Evolutionary conservation across 2,888 invertebrate species (phyloP), one percentile per base, ranked within the genome.

Genomic region (Cerastis rubricosa): DNA sequence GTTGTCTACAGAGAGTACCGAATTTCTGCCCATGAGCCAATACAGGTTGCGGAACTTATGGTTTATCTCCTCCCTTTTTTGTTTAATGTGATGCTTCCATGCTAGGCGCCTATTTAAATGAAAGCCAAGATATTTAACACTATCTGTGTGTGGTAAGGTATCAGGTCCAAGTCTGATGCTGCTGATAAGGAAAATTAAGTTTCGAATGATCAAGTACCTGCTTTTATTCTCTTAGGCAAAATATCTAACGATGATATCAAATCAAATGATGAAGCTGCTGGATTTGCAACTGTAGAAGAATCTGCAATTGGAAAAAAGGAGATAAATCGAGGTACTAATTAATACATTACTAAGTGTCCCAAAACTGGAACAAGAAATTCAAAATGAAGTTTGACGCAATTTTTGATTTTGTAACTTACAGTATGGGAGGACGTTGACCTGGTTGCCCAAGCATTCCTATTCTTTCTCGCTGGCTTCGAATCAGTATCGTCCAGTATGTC

Each of bases 261-360:
- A 1, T 25, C 71, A 0, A 88, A 88, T 43, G 92, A 92, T 14
- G 85, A 85, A 9, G 93, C 92, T 76, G 92, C 93, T 57, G 95
- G 96, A 0, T 95, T 94, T 75, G 94, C 96, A 0, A 94, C 94
- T 0, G 96, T 95, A 0, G 94, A 95, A 82, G 95, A 96, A 86
- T 95, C 95, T 0, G 75, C 84, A 5, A 84, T 94, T 25, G 95
- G 95, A 5, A 94, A 92, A 70, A 92, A 89, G 45, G 83, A 79
- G 51, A 82, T 88, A 2, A 88, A 90, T 29, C 91, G 91, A 92
- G 92, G 95, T 95, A 70, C 73, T 68, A 0, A 9, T 25, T 35
- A 12, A 54, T 35, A 25, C n/a, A 29, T 51, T 9, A 68, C 17
- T 19, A 11, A 25, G 25, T 11, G 19, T 45, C 11, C 9, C 45